Base-by-base conservation (phyloP, 2,888 invertebrate species). In the Erebia epiphron region DNA sequence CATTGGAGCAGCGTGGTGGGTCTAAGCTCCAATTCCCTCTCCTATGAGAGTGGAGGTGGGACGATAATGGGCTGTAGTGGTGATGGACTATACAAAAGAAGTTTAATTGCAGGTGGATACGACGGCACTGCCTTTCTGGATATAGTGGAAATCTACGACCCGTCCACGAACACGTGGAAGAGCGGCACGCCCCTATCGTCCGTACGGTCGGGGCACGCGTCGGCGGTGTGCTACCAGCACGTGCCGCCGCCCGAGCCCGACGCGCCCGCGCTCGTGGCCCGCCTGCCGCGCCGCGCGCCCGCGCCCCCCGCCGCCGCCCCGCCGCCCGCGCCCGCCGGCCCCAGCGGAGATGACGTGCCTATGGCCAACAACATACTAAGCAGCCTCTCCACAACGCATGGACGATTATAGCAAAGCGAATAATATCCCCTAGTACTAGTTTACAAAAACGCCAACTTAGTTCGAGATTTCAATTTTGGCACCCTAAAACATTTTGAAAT, bases 171-270 rank as follows among this genome's bases (percentile, higher is more conserved):
- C 88, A 85, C 91, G 18, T 98, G 98, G 98, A 94, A 94, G 74
- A 94, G 95, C 75, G 97, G 97, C 54, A 94, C 96, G 8, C 95
- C 96, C 7, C 95, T 98, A 82, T 96, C 96, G 21, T 97, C 97
- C 7, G 97, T 97, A 11, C 95, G 98, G 66, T 98, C 98, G 11
- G 98, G 98, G 0, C 98, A 98, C 88, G 98, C 98, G 0, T 97
- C 98, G 61, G 98, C 98, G 3, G 97, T 98, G 14, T 98, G 97
- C 81, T 97, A 97, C 88, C 95, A 95, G 82, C 96, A 96, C 78
- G 95, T 96, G 18, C 94, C 96, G 82, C 90, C 85, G 13, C 81
- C 78, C 75, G 67, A 74, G 18, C 84, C 84, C 16, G 75, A 81
- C 11, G 83, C 60, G 52, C 70, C 61, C 46, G 54, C 68, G 63